A percentile compares a stretch with the other conserved stretches of the same genome.
phyloP scores from a whole-genome alignment of 2,113 vertebrate species.

The Ammodytes marinus region DNA sequence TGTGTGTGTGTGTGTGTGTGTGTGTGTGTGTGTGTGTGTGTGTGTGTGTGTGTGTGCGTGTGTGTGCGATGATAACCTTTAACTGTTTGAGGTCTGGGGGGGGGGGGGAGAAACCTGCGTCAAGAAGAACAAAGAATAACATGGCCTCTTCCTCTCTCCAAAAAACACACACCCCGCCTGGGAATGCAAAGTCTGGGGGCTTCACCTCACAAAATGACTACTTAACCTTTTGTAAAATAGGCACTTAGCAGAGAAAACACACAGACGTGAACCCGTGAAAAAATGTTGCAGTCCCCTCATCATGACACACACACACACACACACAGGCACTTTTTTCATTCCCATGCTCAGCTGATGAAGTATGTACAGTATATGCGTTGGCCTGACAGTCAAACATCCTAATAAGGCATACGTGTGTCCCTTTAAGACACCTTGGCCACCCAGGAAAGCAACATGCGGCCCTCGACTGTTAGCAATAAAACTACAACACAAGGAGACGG shows the following conservation, averaged over 20 bases:
- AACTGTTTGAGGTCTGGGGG: slow-evolving; percentile 45
- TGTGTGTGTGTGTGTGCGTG: neutral
- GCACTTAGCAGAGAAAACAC: slow-evolving; percentile 33
- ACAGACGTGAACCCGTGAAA: neutral
- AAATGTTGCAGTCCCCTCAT: neutral
- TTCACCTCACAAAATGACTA: slow-evolving; percentile 55
- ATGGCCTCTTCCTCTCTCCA: slow-evolving; percentile 54
- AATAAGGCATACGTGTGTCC: slow-evolving; percentile 40
- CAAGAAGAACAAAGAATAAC: slow-evolving; percentile 64
- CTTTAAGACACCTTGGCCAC: slow-evolving; percentile 17
- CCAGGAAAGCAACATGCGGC: slow-evolving; percentile 13
- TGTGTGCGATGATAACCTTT: slow-evolving; percentile 43
- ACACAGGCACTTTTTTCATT: slow-evolving; percentile 8
- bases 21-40: slow-evolving; percentile 29
- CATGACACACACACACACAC: neutral
- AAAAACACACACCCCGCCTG: slow-evolving; percentile 49
- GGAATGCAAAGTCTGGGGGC: slow-evolving; percentile 41
- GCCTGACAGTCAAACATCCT: slow-evolving; percentile 14
- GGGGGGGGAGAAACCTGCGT: slow-evolving; percentile 46
- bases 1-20: neutral
- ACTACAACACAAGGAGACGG: slow-evolving; percentile 27
- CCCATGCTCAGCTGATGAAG: neutral
- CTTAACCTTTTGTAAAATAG: slow-evolving; percentile 54
- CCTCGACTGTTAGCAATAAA: slow-evolving; percentile 10
- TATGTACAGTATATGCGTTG: neutral